Percentiles rank a stretch among this genome's conserved stretches.
Conservation (phyloP, 2,113 vertebrate species). For the Paralichthys olivaceus region DNA sequence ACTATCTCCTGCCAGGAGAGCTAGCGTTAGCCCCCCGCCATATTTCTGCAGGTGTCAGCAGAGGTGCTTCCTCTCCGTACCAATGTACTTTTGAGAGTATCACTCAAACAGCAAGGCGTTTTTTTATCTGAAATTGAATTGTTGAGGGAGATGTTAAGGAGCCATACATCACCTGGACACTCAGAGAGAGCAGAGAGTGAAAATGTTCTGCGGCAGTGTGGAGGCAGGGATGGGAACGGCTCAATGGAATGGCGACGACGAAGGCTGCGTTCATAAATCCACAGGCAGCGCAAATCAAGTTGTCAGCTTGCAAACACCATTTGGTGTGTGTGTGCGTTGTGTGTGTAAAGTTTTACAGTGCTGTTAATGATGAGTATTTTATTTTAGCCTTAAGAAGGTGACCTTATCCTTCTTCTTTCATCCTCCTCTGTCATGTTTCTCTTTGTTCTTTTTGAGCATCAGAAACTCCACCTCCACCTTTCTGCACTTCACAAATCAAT, state of each 20-base stretch:
- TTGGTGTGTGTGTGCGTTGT: constrained; percentile 44
- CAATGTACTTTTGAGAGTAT: constrained; percentile 55
- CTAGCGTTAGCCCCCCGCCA: constrained; percentile 35
- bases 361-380: constrained; percentile 51
- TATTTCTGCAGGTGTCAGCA: constrained; percentile 76
- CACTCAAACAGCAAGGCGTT: constrained; percentile 63
- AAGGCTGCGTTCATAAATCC: constrained; percentile 71
- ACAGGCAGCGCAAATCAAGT: constrained; percentile 65
- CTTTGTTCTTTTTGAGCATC: constrained; percentile 18
- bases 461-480: constrained; percentile 32
- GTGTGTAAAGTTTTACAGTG: constrained; percentile 46
- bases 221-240: constrained; percentile 45
- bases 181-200: constrained; percentile 41
- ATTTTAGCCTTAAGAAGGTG: constrained; percentile 62
- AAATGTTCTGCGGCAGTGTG: constrained; percentile 49
- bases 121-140: constrained; percentile 81
- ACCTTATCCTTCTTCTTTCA: constrained; percentile 56
- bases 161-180: constrained; percentile 76
- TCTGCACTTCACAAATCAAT: constrained; percentile 46
- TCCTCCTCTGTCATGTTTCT: constrained; percentile 28
- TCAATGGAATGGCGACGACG: constrained; percentile 51
- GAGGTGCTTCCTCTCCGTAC: constrained; percentile 60
- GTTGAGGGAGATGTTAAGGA: constrained; percentile 78
- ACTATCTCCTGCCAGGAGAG: constrained; percentile 47
- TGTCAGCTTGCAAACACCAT: constrained; percentile 71